These are phyloP conservation scores for Conchocele bisecta DNA, from an alignment of 2,888 invertebrate genomes.

Conservation along the genomic window DNA sequence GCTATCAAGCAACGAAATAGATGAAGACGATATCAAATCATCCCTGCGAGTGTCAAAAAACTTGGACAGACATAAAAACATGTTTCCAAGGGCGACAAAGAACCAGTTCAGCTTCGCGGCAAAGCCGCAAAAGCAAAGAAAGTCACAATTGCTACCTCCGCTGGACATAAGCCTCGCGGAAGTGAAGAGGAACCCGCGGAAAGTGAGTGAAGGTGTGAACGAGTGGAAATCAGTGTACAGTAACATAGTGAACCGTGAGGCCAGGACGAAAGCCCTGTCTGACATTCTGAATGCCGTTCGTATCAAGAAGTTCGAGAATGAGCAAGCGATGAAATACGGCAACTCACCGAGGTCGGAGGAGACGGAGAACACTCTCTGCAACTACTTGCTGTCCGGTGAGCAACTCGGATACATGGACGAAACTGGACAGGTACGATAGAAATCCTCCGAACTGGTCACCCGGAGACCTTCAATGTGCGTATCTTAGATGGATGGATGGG, in stretches of 20 bases:
- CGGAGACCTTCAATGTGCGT: background rate
- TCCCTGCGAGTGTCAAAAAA: conserved; percentile 37
- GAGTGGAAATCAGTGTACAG: conserved; percentile 67
- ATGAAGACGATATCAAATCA: background rate
- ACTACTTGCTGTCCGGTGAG: too few species aligned
- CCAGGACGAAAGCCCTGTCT: conserved; percentile 63
- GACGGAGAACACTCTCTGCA: too few species aligned
- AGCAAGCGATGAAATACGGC: conserved; percentile 64
- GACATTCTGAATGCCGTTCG: conserved; percentile 70
- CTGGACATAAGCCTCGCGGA: conserved; percentile 39
- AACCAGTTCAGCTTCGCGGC: conserved; percentile 44
- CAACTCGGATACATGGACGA: conserved; percentile 45
- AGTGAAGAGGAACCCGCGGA: conserved; percentile 44
- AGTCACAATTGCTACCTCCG: conserved; percentile 48
- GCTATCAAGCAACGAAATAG: conserved; percentile 25
- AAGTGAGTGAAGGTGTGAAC: conserved; percentile 58
- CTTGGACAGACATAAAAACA: conserved; percentile 28
- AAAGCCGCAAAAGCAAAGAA: conserved; percentile 34
- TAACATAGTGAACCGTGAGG: conserved; percentile 61
- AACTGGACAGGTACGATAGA: conserved; percentile 43
- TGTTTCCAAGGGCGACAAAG: conserved; percentile 33
- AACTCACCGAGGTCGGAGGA: conserved; percentile 39
- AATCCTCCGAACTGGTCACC: background rate
- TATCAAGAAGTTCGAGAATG: conserved; percentile 68
- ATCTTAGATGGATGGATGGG: too few species aligned